Evolutionary conservation across 2,113 vertebrate genomes (phyloP).

Genomic region (Oncorhynchus nerka): DNA sequence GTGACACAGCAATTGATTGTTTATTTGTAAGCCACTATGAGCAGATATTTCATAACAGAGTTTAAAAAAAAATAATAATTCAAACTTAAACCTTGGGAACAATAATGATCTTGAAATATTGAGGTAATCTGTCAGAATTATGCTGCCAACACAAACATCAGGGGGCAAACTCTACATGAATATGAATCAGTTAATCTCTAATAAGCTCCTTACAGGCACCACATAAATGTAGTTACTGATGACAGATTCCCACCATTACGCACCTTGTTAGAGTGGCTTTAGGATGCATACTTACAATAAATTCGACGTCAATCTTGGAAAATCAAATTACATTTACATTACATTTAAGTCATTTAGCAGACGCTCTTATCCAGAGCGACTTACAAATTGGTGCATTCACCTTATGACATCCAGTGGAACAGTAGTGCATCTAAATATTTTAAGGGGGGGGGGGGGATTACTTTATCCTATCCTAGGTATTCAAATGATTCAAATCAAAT

Average conservation of each 20-base stretch:
- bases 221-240: background rate
- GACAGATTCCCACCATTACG: background rate
- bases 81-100: background rate
- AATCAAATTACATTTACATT: too few relatives aligned
- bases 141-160: background rate
- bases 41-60: background rate
- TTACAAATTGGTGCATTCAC: too few relatives aligned
- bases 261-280: too few relatives aligned
- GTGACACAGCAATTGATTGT: background rate
- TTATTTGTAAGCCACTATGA: background rate
- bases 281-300: too few relatives aligned
- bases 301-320: too few relatives aligned
- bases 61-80: background rate
- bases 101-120: background rate
- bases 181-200: background rate
- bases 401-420: too few relatives aligned
- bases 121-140: conserved; percentile 3
- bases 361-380: too few relatives aligned
- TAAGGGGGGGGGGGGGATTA: too few relatives aligned
- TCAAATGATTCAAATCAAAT: too few relatives aligned
- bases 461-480: too few relatives aligned
- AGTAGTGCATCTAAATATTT: too few relatives aligned
- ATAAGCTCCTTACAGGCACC: conserved; percentile 3
- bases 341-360: too few relatives aligned
- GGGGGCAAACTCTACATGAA: conserved; percentile 3